Evolutionary conservation across 2,888 invertebrate genomes (phyloP), one percentile per base, ranked within the genome.

Genomic region (Drosophila paracracens): DNA sequence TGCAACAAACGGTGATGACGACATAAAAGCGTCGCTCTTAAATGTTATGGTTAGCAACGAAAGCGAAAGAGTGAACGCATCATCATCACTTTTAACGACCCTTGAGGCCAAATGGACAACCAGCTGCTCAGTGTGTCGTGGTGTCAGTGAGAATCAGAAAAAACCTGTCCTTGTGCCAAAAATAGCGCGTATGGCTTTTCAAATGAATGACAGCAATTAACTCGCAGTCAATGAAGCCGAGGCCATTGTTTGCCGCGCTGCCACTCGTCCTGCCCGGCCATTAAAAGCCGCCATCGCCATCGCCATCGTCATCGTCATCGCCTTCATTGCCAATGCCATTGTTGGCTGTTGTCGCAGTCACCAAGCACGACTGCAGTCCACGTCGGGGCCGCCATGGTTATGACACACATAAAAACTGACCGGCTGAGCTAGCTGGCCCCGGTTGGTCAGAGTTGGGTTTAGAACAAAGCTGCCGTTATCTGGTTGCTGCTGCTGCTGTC

Each of bases 201-300:
- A 83, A 88, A 88, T 87, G 88, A 88, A 88, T 88, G 88, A 88
- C 88, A 87, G 87, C 88, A 88, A 88, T 88, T 88, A 88, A 88
- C 46, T 46, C 87, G 87, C 82, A 88, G 88, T 87, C 88, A 88
- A 88, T 88, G 88, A 80, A 76, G 80, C 77, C 70, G 69, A 70
- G 51, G 74, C 76, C 66, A 88, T 87, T 87, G 88, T 87, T 86
- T 88, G 84, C 73, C 67, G 36, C n/a, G 35, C 36, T 46, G 16
- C 18, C 70, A 36, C 51, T 52, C 68, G 56, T 53, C 48, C 57
- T 46, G 21, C 48, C 16, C 64, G 70, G 61, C 85, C 75, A 84
- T 88, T 85, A 89, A 87, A 85, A 72, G 74, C 84, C 67, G 72
- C 76, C 79, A 54, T 53, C 53, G 57, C 46, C 53, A 33, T 33